A percentile compares a stretch with the other conserved stretches of the same genome.
These are phyloP conservation scores for Clepsis dumicolana DNA, from an alignment of 2,888 invertebrate species.

Conservation along the genomic window DNA sequence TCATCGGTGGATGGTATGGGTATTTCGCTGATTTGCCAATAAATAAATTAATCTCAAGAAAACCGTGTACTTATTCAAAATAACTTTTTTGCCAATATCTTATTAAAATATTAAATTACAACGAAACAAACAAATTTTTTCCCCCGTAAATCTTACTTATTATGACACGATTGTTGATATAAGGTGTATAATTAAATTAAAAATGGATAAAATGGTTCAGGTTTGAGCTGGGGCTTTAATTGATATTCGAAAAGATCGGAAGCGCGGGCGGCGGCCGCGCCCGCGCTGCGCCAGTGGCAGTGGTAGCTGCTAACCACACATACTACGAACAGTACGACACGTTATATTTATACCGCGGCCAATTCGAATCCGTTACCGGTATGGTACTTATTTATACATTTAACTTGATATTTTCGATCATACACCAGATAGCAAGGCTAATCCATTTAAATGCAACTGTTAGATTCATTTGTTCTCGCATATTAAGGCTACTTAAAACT, in stretches of 20 bases:
- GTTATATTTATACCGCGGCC: not conserved
- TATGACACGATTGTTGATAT: conserved; percentile 15
- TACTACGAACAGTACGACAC: conserved; percentile 22
- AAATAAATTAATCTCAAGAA: too few relatives aligned
- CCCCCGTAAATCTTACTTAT: conserved; percentile 9
- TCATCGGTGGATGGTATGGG: too few relatives aligned
- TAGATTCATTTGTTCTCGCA: too few relatives aligned
- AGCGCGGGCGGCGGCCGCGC: conserved; percentile 30
- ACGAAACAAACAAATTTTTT: conserved; percentile 26
- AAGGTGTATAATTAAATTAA: conserved; percentile 25
- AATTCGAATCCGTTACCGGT: too few relatives aligned
- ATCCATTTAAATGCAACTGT: too few relatives aligned
- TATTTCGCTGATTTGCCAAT: too few relatives aligned
- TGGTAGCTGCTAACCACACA: conserved; percentile 8
- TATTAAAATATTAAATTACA: not conserved
- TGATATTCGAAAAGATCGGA: conserved; percentile 41
- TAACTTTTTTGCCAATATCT: too few relatives aligned
- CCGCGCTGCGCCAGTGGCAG: conserved; percentile 35
- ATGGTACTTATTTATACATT: not conserved
- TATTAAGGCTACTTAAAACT: too few relatives aligned
- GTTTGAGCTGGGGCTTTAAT: conserved; percentile 31
- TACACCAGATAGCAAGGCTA: too few relatives aligned
- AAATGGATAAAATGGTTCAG: conserved; percentile 25
- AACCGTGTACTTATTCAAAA: too few relatives aligned
- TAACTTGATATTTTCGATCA: too few relatives aligned